Conservation (phyloP, 2,113 vertebrate species). For the Athene noctua region DNA sequence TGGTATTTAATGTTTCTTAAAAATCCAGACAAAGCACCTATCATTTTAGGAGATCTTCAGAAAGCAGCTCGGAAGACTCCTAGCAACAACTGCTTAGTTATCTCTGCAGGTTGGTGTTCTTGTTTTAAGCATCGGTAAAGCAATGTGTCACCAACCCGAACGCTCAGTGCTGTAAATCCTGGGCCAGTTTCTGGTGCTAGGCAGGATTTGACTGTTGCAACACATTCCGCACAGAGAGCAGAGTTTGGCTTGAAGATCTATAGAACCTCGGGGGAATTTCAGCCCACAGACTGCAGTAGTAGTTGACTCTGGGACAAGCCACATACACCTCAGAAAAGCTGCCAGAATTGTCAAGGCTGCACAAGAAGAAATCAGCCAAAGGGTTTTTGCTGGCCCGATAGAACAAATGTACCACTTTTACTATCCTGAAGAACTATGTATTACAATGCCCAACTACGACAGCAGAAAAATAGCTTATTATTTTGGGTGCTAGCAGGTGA, state of each 20-base stretch:
- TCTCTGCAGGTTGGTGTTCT: constrained; percentile 22
- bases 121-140: neutral
- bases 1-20: neutral
- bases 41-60: neutral
- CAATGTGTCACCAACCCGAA: neutral
- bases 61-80: constrained; percentile 13
- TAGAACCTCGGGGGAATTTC: neutral
- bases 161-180: neutral
- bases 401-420: neutral
- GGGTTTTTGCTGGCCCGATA: neutral
- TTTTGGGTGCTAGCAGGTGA: neutral
- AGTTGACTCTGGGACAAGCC: neutral
- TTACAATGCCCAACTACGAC: neutral
- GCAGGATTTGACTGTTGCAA: neutral
- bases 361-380: neutral
- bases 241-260: neutral
- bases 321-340: neutral
- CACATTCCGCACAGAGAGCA: neutral
- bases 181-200: neutral
- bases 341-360: neutral
- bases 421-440: neutral
- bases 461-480: neutral
- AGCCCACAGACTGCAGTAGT: neutral
- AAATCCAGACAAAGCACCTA: constrained; percentile 18
- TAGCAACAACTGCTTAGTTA: constrained; percentile 16